These are phyloP conservation scores for Eolophus roseicapilla DNA, from an alignment of 2,113 vertebrate species.

Conservation along the genomic window DNA sequence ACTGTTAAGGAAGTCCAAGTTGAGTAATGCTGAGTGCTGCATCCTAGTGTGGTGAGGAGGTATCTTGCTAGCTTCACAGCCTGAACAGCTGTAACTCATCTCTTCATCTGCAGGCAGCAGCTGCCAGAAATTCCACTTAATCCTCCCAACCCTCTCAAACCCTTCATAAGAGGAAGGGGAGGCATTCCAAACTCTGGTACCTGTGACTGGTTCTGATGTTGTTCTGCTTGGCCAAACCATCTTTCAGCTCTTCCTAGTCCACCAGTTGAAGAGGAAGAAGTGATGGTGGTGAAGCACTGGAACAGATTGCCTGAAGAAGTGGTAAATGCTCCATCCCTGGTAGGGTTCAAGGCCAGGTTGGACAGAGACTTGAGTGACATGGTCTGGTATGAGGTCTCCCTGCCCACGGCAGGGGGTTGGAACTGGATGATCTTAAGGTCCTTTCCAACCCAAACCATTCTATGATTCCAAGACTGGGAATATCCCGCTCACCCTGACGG, in stretches of 20 bases:
- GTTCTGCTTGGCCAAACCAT: neutral
- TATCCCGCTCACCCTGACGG: accelerated
- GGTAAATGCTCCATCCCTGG: neutral
- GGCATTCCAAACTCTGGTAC: accelerated
- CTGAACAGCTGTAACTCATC: neutral
- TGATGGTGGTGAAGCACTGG: neutral
- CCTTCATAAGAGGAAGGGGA: neutral
- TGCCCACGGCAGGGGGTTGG: neutral
- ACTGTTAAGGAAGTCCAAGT: neutral
- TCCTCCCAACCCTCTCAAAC: neutral
- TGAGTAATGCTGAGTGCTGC: neutral
- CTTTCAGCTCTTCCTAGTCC: neutral
- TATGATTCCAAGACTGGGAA: neutral
- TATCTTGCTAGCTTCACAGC: neutral
- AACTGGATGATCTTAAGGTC: neutral
- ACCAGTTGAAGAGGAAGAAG: neutral
- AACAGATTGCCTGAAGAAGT: neutral
- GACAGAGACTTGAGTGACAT: neutral
- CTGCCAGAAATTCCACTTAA: neutral
- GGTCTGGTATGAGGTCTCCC: neutral
- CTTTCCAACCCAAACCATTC: neutral
- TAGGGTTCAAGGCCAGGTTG: neutral
- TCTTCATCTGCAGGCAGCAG: neutral
- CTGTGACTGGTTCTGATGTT: neutral
- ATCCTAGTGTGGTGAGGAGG: neutral